These are phyloP conservation scores for Conus ventricosus DNA, from an alignment of 1,140 invertebrate genomes.

Conservation along the genomic window DNA sequence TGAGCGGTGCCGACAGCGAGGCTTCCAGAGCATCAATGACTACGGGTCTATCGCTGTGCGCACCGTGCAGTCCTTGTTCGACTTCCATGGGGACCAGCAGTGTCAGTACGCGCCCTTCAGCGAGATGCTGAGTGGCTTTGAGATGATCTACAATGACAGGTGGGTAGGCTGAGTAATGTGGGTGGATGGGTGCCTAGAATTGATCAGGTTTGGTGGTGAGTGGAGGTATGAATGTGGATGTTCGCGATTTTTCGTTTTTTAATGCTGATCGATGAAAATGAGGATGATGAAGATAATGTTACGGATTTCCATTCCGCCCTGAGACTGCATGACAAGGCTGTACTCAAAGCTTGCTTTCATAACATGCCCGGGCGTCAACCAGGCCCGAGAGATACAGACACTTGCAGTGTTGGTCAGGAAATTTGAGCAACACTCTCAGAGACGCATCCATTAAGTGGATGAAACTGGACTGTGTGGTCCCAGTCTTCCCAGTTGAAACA, in stretches of 20 bases:
- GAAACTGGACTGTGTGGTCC: no score
- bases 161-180: neutral
- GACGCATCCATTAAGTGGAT: no score
- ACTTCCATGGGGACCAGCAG: slow-evolving; percentile 12
- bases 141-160: slow-evolving; percentile 20
- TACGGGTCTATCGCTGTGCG: slow-evolving; percentile 4
- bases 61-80: neutral
- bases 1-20: neutral
- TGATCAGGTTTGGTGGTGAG: neutral
- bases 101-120: slow-evolving; percentile 13
- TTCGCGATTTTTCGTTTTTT: neutral
- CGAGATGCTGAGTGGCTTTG: neutral
- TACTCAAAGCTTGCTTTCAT: no score
- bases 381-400: no score
- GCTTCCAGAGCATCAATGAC: neutral
- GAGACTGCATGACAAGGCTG: no score
- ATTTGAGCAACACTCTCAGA: no score
- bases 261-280: neutral
- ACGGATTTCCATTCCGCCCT: no score
- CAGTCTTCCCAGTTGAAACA: no score
- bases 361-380: no score
- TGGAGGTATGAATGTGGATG: neutral
- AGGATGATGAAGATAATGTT: no score
- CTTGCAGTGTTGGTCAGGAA: no score
- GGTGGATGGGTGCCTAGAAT: neutral